Conservation (phyloP, 2,888 invertebrate genomes). For the Gortyna flavago region DNA sequence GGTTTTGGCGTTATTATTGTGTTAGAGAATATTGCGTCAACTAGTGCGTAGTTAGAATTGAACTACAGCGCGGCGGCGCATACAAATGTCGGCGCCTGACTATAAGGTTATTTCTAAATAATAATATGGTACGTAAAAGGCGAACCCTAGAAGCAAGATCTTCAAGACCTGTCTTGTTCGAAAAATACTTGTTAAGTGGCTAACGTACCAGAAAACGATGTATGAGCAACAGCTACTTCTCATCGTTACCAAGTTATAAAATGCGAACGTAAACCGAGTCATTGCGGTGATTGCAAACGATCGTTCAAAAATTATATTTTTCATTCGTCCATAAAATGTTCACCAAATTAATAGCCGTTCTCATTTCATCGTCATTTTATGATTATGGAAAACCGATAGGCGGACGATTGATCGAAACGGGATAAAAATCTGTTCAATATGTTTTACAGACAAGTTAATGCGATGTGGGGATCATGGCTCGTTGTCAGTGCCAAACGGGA, state of each 20-base stretch:
- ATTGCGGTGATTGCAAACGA: slow-evolving; percentile 33
- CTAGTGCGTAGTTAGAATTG: neutral
- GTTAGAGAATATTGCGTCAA: neutral
- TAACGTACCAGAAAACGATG: neutral
- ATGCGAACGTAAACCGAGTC: slow-evolving; percentile 32
- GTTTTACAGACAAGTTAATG: slow-evolving; percentile 58
- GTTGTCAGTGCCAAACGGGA: slow-evolving; percentile 69
- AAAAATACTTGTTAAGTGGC: neutral
- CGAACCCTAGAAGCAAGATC: neutral
- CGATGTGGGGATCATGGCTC: slow-evolving; percentile 47
- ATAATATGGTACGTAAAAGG: neutral
- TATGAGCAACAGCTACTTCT: slow-evolving; percentile 2
- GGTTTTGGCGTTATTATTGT: slow-evolving; percentile 9
- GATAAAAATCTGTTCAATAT: slow-evolving; percentile 56
- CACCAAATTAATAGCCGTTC: slow-evolving; percentile 48
- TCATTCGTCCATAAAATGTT: slow-evolving; percentile 47
- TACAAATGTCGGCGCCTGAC: neutral
- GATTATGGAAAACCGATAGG: slow-evolving; percentile 58
- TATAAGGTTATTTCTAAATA: neutral
- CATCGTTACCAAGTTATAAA: slow-evolving; percentile 44
- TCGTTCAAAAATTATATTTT: slow-evolving; percentile 42
- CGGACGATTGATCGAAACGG: slow-evolving; percentile 49
- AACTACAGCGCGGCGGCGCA: neutral
- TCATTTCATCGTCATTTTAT: slow-evolving; percentile 53
- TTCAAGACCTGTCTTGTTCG: neutral